A percentile compares a stretch with the other conserved stretches of the same genome.
Conservation (phyloP, 2,113 vertebrate genomes). For the Menidia beryllina region DNA sequence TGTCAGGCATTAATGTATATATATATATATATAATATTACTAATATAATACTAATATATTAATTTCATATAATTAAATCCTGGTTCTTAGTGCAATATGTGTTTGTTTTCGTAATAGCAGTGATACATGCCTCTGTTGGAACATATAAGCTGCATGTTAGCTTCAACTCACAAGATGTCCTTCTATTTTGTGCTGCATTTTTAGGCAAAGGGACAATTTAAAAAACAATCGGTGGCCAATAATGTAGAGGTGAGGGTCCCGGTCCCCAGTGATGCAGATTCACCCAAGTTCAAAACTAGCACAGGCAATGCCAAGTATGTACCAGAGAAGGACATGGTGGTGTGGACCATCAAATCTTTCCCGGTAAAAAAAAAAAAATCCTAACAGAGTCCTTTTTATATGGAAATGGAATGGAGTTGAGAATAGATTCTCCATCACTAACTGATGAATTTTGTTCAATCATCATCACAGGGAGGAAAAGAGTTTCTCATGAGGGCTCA, state of each 20-base stretch:
- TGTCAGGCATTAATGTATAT: not conserved
- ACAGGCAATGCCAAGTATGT: constrained; percentile 90
- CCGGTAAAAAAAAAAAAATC: constrained; percentile 87
- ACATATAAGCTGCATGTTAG: too few species aligned
- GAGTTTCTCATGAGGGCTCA: constrained; percentile 96
- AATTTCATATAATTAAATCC: not conserved
- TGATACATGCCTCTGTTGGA: too few species aligned
- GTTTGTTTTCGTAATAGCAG: too few species aligned
- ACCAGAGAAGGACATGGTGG: constrained; percentile 90
- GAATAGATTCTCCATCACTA: not conserved
- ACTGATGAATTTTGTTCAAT: not conserved
- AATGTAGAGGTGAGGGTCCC: constrained; percentile 92
- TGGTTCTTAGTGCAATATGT: not conserved
- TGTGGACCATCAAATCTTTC: constrained; percentile 97
- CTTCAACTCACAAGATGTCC: not conserved
- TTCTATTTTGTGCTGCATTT: constrained; percentile 26
- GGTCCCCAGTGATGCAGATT: constrained; percentile 94
- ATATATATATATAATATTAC: not conserved
- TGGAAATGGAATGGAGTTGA: not conserved
- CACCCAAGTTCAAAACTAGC: constrained; percentile 93
- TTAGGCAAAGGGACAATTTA: constrained; percentile 96
- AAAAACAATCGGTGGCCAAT: constrained; percentile 96
- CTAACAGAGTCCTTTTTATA: not conserved
- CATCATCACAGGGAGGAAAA: constrained; percentile 87
- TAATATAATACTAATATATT: not conserved